Percentiles rank a stretch among this genome's conserved stretches.
Evolutionary conservation across 2,797 vertebrate species (phyloP).

Genomic region (Lepus oiostolus): DNA sequence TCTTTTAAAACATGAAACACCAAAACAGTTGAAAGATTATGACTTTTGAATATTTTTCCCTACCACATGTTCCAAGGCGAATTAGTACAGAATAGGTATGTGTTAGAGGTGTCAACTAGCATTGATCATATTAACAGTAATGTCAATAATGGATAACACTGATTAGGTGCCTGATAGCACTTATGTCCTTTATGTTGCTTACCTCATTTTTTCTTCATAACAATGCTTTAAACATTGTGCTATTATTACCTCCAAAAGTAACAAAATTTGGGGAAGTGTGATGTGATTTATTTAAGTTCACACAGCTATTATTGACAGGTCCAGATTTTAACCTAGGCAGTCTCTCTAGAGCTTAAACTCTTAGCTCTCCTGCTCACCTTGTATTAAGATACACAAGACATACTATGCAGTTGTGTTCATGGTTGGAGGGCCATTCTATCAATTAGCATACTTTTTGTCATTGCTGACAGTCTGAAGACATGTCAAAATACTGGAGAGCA

Average conservation of each 20-base stretch:
- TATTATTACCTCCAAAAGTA: slow-evolving; percentile 26
- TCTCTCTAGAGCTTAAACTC: neutral
- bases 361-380: neutral
- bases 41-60: neutral
- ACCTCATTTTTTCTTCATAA: neutral
- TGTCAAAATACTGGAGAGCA: neutral
- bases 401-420: neutral
- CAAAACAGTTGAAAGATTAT: neutral
- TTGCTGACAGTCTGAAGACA: neutral
- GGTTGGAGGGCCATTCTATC: neutral
- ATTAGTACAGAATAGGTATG: neutral
- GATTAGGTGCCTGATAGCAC: neutral
- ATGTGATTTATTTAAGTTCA: neutral
- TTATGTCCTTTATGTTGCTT: neutral
- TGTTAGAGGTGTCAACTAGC: neutral
- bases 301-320: neutral
- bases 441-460: neutral
- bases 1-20: slow-evolving; percentile 1
- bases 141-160: neutral
- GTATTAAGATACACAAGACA: neutral
- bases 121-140: neutral
- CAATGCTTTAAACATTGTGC: neutral
- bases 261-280: neutral
- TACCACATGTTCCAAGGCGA: neutral
- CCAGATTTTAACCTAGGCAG: neutral